phyloP scores from a whole-genome alignment of 2,888 invertebrate species.

The Gasteruption jaculator region DNA sequence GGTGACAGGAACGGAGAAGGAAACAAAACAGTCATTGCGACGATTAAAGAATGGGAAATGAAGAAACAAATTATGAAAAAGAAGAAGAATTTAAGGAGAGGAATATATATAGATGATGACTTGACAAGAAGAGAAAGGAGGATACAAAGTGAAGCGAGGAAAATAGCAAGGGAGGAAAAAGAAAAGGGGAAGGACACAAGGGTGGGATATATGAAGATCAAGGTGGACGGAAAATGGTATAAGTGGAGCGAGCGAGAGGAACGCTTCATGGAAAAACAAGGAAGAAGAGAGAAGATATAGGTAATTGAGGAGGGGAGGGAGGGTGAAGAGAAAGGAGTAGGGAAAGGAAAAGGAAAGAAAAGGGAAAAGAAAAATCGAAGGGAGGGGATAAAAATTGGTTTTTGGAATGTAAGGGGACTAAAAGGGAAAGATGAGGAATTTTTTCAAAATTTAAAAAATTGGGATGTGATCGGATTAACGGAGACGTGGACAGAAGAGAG shows the following conservation, averaged over 20 bases:
- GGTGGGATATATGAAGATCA: slow-evolving; percentile 13
- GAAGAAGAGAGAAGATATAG: too few relatives aligned
- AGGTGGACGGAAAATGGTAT: neutral
- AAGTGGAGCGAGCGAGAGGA: neutral
- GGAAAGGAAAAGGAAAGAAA: too few relatives aligned
- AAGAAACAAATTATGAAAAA: slow-evolving; percentile 10
- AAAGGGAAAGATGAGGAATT: too few relatives aligned
- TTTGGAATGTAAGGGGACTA: slow-evolving; percentile 4
- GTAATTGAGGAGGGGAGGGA: slow-evolving; percentile 10
- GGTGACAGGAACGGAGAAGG: neutral
- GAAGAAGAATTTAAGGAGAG: slow-evolving; percentile 8
- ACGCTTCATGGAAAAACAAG: too few relatives aligned
- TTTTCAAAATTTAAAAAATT: too few relatives aligned
- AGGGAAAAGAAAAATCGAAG: too few relatives aligned
- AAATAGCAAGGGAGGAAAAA: slow-evolving; percentile 9
- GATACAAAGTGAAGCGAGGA: slow-evolving; percentile 10
- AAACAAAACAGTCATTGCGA: neutral
- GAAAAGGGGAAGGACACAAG: slow-evolving; percentile 10
- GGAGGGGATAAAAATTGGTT: too few relatives aligned
- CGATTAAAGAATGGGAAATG: slow-evolving; percentile 7
- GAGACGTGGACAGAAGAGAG: too few relatives aligned
- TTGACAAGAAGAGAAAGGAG: slow-evolving; percentile 14
- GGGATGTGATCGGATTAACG: too few relatives aligned
- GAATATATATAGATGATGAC: slow-evolving; percentile 17
- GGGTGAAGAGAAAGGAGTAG: neutral